Evolutionary conservation across 2,797 vertebrate genomes (phyloP), one percentile per base, ranked within the genome.

Genomic region (Saxicola maurus): DNA sequence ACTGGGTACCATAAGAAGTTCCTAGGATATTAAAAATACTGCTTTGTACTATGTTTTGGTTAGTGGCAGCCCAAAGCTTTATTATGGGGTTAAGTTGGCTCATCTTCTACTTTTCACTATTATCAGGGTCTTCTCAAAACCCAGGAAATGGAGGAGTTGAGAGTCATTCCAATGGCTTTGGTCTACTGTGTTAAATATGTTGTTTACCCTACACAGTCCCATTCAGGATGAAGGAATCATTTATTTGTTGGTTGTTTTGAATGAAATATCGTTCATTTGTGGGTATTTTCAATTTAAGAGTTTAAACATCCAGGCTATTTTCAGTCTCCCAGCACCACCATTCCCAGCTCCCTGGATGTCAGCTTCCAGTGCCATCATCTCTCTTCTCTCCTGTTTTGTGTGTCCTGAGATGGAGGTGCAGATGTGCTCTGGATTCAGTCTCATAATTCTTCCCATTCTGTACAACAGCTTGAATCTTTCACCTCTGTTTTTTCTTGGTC

Each of bases 201-300:
- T 53, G 37, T 40, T 46, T 46, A 17, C 24, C 15, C 33, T 38
- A 3, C 6, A 23, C 23, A 13, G 15, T 46, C 24, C 33, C 8
- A 17, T 40, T 62, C 16, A 38, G 12, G 38, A 11, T 46, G 33
- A 19, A 12, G 9, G 5, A 71, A 23, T 49, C 11, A 45, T 68
- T 92, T 3, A 24, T 48, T 38, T 33, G 15, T 48, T 48, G 13
- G 30, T 8, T 40, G 11, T 62, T 72, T 61, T 24, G 30, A 56
- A 64, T 17, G 33, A 6, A 56, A 2, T 46, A 33, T 45, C 0
- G 0, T 28, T 28, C 6, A 40, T 62, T 57, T 45, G 17, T 45
- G 30, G 19, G 3, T 13, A 27, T 61, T 69, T 61, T 57, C 21
- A n/a, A 10, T 53, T 53, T 8, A 20, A 42, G 31, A 61, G 18